These are phyloP conservation scores for Platycheirus rosarum DNA, from an alignment of 2,888 invertebrate species.

Conservation along the genomic window DNA sequence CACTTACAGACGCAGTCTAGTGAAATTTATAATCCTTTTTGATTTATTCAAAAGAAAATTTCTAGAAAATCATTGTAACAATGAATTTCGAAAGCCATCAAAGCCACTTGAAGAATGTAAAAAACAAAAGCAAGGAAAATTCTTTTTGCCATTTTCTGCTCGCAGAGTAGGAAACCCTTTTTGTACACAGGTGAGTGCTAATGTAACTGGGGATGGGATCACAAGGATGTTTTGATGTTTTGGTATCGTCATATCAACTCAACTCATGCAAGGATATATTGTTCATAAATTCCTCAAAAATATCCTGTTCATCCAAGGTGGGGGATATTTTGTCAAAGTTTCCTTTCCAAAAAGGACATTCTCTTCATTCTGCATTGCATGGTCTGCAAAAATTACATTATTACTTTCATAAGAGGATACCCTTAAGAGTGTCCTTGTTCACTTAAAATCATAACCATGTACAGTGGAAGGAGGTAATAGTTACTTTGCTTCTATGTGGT, in stretches of 20 bases:
- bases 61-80: no score
- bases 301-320: conserved; percentile 34
- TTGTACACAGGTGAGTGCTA: not conserved
- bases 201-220: not conserved
- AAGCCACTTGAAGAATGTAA: conserved; percentile 13
- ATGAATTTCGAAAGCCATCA: not conserved
- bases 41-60: conserved; percentile 18
- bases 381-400: conserved; percentile 10
- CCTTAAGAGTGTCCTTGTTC: conserved; percentile 26
- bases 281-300: conserved; percentile 26
- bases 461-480: not conserved
- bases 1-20: no score
- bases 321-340: conserved; percentile 7
- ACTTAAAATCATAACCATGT: conserved; percentile 18
- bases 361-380: not conserved
- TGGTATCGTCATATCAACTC: no score
- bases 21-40: conserved; percentile 7
- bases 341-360: conserved; percentile 9
- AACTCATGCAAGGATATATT: not conserved
- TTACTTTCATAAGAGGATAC: not conserved
- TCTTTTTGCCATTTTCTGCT: conserved; percentile 29
- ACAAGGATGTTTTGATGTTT: no score
- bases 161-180: conserved; percentile 1
- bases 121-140: conserved; percentile 19
- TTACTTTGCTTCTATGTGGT: conserved; percentile 9